These are phyloP conservation scores for Bellardia pandia DNA, from an alignment of 2,888 invertebrate genomes.

Conservation along the genomic window DNA sequence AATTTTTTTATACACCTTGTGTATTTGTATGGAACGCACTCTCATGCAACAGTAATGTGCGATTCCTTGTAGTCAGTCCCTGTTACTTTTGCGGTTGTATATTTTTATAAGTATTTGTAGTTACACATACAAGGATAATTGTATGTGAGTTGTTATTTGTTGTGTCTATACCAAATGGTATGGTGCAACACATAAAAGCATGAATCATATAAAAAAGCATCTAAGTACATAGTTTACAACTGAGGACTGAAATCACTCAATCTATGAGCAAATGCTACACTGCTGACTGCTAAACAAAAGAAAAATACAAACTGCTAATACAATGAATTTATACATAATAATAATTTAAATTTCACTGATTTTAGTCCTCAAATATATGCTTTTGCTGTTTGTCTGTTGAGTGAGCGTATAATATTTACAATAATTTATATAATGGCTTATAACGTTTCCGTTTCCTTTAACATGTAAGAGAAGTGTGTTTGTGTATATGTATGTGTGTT, in stretches of 20 bases:
- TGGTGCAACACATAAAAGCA: slow-evolving; percentile 23
- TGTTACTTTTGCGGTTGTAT: slow-evolving; percentile 21
- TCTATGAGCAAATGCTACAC: no score
- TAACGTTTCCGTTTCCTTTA: slow-evolving; percentile 61
- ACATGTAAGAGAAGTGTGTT: slow-evolving; percentile 13
- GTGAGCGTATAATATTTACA: slow-evolving; percentile 51
- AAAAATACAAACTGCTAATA: no score
- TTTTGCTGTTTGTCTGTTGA: slow-evolving; percentile 14
- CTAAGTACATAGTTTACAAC: background rate
- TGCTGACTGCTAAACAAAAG: no score
- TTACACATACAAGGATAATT: slow-evolving; percentile 16
- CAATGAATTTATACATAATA: no score
- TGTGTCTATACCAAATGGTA: slow-evolving; percentile 12
- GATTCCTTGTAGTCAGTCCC: slow-evolving; percentile 16
- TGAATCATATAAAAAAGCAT: background rate
- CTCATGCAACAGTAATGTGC: slow-evolving; percentile 11
- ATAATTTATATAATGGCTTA: slow-evolving; percentile 62
- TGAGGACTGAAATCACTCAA: background rate
- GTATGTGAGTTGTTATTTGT: slow-evolving; percentile 33
- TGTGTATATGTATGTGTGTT: background rate
- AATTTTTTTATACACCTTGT: background rate
- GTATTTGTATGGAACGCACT: background rate
- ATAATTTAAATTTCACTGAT: background rate
- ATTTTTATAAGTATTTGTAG: slow-evolving; percentile 27
- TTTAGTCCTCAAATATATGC: slow-evolving; percentile 9